Percentiles rank a stretch among this genome's conserved stretches.
These are phyloP conservation scores for Centropristis striata DNA, from an alignment of 2,113 vertebrate species.

Conservation along the genomic window DNA sequence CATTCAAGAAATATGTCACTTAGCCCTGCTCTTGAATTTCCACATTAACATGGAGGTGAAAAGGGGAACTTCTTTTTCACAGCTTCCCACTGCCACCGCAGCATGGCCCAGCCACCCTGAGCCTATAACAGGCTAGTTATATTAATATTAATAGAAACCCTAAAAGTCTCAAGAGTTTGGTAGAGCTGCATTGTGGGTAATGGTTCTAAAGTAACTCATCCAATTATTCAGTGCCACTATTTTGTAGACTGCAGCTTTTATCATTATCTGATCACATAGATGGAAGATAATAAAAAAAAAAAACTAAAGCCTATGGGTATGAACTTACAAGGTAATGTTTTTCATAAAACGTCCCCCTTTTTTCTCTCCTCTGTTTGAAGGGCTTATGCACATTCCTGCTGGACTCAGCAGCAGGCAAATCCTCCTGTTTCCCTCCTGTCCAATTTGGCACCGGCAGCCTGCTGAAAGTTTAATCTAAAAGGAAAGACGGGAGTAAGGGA, in stretches of 20 bases:
- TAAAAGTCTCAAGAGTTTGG: background rate
- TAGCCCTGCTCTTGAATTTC: background rate
- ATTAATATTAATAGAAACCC: constrained; percentile 15
- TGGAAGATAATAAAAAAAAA: background rate
- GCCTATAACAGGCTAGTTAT: background rate
- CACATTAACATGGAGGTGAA: background rate
- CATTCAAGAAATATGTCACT: background rate
- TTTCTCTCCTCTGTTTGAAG: constrained; percentile 38
- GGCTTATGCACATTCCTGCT: constrained; percentile 56
- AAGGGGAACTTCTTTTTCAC: background rate
- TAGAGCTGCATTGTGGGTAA: constrained; percentile 9
- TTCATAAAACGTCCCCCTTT: constrained; percentile 4
- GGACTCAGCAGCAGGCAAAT: constrained; percentile 64
- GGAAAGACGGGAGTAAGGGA: constrained; percentile 34
- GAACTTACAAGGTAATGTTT: constrained; percentile 38
- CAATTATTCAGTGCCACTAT: constrained; percentile 34
- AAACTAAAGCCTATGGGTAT: constrained; percentile 4
- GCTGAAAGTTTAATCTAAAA: constrained; percentile 64
- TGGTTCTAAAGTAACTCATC: background rate
- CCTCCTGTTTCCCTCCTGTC: constrained; percentile 61
- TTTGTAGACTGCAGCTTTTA: constrained; percentile 5
- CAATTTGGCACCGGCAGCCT: constrained; percentile 58
- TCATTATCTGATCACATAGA: constrained; percentile 11
- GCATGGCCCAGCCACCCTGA: background rate
- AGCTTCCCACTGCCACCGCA: background rate